Evolutionary conservation across 1,140 invertebrate species (phyloP).

Genomic region (Drosophila virilis): DNA sequence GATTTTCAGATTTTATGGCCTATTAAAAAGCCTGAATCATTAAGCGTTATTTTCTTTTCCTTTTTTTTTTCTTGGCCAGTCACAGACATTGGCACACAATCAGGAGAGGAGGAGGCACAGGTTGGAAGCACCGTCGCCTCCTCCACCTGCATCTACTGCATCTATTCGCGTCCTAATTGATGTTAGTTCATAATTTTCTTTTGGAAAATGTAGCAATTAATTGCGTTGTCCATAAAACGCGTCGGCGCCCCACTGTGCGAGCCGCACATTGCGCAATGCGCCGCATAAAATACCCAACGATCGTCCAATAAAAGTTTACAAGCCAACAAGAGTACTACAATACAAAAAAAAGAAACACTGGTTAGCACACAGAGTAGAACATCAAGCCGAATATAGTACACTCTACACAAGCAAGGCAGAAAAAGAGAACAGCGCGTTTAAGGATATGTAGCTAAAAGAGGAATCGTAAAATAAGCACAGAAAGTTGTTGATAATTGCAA

Average conservation of each 20-base stretch:
- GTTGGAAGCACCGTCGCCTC: neutral
- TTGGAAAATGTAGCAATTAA: slow-evolving; percentile 83
- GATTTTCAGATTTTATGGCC: slow-evolving; percentile 80
- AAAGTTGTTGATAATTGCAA: too few species aligned
- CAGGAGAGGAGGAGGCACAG: neutral
- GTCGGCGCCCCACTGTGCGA: slow-evolving; percentile 75
- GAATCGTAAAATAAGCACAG: neutral
- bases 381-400: slow-evolving; percentile 13
- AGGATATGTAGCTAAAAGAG: neutral
- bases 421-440: neutral
- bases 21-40: slow-evolving; percentile 82
- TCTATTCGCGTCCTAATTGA: slow-evolving; percentile 73
- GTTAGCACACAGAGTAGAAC: slow-evolving; percentile 8
- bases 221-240: slow-evolving; percentile 81
- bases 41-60: slow-evolving; percentile 58
- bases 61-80: slow-evolving; percentile 49
- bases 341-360: slow-evolving; percentile 22
- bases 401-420: neutral
- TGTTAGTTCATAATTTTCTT: slow-evolving; percentile 83
- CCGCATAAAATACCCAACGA: slow-evolving; percentile 45
- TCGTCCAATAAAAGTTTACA: slow-evolving; percentile 80
- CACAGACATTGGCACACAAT: slow-evolving; percentile 15
- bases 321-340: slow-evolving; percentile 57
- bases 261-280: slow-evolving; percentile 77
- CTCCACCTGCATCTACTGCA: neutral